These are phyloP conservation scores for Pyrrhia umbra DNA, from an alignment of 2,888 invertebrate species.

Conservation along the genomic window DNA sequence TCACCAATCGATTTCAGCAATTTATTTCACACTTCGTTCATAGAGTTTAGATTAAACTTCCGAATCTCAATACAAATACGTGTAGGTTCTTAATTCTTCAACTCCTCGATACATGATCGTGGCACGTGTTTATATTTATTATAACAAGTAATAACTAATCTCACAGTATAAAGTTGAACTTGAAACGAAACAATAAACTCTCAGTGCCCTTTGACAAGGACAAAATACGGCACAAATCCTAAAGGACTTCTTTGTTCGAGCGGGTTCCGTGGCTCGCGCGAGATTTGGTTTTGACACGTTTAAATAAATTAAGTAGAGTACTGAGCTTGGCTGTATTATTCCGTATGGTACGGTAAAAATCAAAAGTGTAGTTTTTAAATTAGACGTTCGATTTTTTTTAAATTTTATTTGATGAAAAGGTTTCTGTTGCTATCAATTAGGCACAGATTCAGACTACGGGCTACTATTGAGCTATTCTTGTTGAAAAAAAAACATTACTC, in stretches of 20 bases:
- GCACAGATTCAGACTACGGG: no score
- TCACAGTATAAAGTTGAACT: conserved; percentile 34
- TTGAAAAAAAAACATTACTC: no score
- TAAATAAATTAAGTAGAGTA: conserved; percentile 28
- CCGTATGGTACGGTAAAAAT: no score
- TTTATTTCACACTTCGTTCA: no score
- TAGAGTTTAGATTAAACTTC: not conserved
- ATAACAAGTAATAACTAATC: conserved; percentile 20
- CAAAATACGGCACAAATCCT: conserved; percentile 75
- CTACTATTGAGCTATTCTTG: no score
- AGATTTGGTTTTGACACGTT: conserved; percentile 35
- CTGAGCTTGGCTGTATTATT: conserved; percentile 20
- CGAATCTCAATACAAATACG: conserved; percentile 6
- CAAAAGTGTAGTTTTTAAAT: no score
- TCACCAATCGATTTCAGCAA: no score
- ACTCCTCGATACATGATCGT: conserved; percentile 12
- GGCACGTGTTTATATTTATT: conserved; percentile 55
- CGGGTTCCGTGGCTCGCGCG: conserved; percentile 69
- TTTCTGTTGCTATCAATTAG: no score
- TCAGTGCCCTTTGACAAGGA: conserved; percentile 75
- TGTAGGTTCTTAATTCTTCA: not conserved
- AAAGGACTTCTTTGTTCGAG: conserved; percentile 62
- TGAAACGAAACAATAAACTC: conserved; percentile 76
- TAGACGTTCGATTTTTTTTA: no score
- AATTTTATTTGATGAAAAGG: no score